Evolutionary conservation across 2,888 invertebrate species (phyloP).

Genomic region (Bombyx huttoni): DNA sequence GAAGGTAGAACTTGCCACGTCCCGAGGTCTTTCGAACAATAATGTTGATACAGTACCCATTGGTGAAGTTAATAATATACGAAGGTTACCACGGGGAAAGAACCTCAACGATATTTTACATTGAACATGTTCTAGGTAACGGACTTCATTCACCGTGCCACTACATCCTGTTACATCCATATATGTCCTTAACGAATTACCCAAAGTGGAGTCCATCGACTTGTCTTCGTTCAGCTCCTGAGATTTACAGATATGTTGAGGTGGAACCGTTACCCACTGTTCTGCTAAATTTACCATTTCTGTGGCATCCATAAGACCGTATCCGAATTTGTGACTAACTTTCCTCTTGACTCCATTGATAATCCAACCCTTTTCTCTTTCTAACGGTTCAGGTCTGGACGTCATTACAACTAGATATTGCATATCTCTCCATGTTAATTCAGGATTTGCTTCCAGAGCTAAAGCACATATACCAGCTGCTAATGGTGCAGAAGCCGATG

Average conservation of each 20-base stretch:
- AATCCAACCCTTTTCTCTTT: slow-evolving; percentile 94
- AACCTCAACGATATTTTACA: slow-evolving; percentile 93
- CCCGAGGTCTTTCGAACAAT: slow-evolving; percentile 92
- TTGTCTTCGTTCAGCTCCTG: slow-evolving; percentile 89
- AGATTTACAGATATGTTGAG: slow-evolving; percentile 96
- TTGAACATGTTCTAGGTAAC: slow-evolving; percentile 97
- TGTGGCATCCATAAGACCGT: slow-evolving; percentile 98
- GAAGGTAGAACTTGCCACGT: slow-evolving; percentile 92
- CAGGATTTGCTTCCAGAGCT: slow-evolving; percentile 92
- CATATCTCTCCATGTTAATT: slow-evolving; percentile 97
- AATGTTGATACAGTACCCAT: slow-evolving; percentile 94
- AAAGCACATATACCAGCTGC: slow-evolving; percentile 96
- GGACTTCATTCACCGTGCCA: slow-evolving; percentile 88
- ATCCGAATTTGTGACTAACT: slow-evolving; percentile 98
- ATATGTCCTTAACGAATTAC: slow-evolving; percentile 82
- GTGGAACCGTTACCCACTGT: slow-evolving; percentile 93
- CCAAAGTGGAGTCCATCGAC: slow-evolving; percentile 82
- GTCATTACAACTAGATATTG: slow-evolving; percentile 95
- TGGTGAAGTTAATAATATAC: slow-evolving; percentile 90
- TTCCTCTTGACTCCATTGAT: slow-evolving; percentile 93
- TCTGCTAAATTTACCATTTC: slow-evolving; percentile 93
- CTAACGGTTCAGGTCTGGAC: slow-evolving; percentile 88
- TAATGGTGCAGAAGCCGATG: slow-evolving; percentile 93
- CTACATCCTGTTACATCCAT: slow-evolving; percentile 94
- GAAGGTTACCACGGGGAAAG: slow-evolving; percentile 93